A percentile compares a stretch with the other conserved stretches of the same genome.
phyloP scores from a whole-genome alignment of 2,888 invertebrate species.

The Lepeophtheirus nordmannii region DNA sequence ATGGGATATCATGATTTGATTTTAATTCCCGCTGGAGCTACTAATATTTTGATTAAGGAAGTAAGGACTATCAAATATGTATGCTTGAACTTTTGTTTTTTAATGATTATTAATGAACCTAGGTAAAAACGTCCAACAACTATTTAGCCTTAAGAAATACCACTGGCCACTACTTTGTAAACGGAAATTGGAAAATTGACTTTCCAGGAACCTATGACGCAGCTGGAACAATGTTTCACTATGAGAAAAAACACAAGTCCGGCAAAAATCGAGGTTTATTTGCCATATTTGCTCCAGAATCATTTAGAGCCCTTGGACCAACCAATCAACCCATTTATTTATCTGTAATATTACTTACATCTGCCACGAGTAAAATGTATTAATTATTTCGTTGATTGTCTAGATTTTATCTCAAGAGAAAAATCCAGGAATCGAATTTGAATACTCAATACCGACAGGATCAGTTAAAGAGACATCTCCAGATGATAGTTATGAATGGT shows the following conservation, averaged over 20 bases:
- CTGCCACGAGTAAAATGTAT: not conserved
- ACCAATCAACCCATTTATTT: constrained; percentile 74
- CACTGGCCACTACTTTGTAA: constrained; percentile 68
- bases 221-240: constrained; percentile 71
- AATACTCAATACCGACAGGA: constrained; percentile 69
- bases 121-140: constrained; percentile 56
- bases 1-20: constrained; percentile 81
- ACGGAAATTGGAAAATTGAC: constrained; percentile 87
- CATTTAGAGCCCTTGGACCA: constrained; percentile 65
- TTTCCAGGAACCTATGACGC: constrained; percentile 63
- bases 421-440: constrained; percentile 70
- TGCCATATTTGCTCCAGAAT: constrained; percentile 68
- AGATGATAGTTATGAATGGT: constrained; percentile 61
- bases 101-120: not conserved
- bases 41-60: constrained; percentile 68
- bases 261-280: constrained; percentile 39
- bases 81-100: not conserved
- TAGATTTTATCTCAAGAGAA: constrained; percentile 44
- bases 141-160: constrained; percentile 72
- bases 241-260: constrained; percentile 57
- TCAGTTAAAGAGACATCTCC: constrained; percentile 47
- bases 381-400: not conserved
- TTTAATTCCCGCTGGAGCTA: constrained; percentile 80
- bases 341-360: constrained; percentile 43
- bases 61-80: constrained; percentile 25